Percentiles rank a stretch among this genome's conserved stretches.
Evolutionary conservation across 1,140 invertebrate genomes (phyloP).

Genomic region (Drosophila ananassae): DNA sequence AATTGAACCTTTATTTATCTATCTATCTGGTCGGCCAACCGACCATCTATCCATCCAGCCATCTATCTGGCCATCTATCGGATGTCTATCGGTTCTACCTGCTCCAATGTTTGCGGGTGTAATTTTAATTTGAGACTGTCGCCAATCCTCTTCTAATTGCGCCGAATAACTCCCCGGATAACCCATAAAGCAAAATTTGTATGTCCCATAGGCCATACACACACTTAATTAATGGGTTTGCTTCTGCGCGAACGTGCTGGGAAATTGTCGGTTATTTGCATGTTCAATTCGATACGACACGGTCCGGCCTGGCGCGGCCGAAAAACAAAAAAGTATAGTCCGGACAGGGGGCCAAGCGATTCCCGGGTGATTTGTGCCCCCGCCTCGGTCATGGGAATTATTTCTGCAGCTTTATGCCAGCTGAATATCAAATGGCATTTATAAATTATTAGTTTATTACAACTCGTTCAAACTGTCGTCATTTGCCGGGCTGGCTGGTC

Average conservation of each 20-base stretch:
- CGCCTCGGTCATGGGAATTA: constrained; percentile 69
- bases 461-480: constrained; percentile 53
- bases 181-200: constrained; percentile 62
- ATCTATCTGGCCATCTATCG: constrained; percentile 28
- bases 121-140: constrained; percentile 69
- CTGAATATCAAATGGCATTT: constrained; percentile 72
- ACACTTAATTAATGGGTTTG: constrained; percentile 71
- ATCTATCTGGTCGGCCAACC: constrained; percentile 41
- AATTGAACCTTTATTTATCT: constrained; percentile 77
- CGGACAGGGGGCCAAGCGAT: constrained; percentile 18
- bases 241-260: constrained; percentile 65
- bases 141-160: constrained; percentile 66
- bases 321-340: constrained; percentile 18
- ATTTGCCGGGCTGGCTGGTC: neutral
- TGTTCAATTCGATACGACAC: constrained; percentile 40
- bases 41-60: constrained; percentile 26
- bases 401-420: constrained; percentile 69
- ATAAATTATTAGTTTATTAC: constrained; percentile 76
- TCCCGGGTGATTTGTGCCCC: constrained; percentile 56
- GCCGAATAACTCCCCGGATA: constrained; percentile 31
- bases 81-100: constrained; percentile 27
- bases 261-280: constrained; percentile 71
- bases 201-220: constrained; percentile 22
- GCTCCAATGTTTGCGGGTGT: constrained; percentile 42
- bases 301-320: neutral